Conservation (phyloP, 2,797 vertebrate species). For the Alauda arvensis region DNA sequence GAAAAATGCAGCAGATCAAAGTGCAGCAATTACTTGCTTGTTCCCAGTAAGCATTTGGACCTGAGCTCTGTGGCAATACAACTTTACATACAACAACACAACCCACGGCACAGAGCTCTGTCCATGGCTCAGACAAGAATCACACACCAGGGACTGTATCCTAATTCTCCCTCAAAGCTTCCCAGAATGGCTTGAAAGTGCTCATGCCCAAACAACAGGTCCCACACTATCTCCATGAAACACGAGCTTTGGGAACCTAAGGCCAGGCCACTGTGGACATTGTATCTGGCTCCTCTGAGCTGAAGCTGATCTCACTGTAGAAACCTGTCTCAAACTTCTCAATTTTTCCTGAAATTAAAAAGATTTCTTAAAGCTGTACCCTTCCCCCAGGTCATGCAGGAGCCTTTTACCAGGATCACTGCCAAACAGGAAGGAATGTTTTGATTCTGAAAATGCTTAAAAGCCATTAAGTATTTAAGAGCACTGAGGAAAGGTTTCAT, state of each 20-base stretch:
- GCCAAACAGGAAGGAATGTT: neutral
- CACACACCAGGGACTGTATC: rapidly evolving
- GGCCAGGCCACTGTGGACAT: neutral
- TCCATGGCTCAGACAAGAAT: rapidly evolving
- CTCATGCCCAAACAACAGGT: neutral
- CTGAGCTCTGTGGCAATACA: neutral
- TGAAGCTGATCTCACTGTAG: neutral
- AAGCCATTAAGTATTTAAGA: neutral
- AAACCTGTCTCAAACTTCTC: neutral
- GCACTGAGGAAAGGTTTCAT: neutral
- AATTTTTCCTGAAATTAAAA: neutral
- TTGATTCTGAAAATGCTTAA: neutral
- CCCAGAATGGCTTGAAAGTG: neutral
- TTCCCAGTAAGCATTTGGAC: neutral
- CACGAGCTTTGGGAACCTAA: neutral
- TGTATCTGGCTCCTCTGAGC: neutral
- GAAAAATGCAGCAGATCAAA: neutral
- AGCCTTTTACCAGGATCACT: neutral
- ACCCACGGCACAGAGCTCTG: neutral
- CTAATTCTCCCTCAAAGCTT: neutral
- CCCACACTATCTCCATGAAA: neutral
- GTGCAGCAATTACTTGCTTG: neutral
- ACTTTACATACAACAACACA: rapidly evolving
- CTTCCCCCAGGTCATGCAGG: neutral
- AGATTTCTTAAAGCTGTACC: neutral